Base-by-base conservation (phyloP, 2,797 vertebrate species). In the Kryptopterus vitreolus region DNA sequence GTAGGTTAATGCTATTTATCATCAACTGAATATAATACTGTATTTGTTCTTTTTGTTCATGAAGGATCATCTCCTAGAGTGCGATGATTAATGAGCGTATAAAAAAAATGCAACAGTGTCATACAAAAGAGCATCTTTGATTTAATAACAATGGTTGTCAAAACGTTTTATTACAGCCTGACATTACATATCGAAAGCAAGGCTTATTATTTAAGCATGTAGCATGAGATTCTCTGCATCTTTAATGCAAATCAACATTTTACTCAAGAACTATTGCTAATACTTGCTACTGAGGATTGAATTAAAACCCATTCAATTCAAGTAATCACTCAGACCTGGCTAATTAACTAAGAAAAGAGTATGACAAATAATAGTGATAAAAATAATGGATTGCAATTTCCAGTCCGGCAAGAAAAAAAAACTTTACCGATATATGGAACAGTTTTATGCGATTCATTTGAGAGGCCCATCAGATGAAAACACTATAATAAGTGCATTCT, bases 1-100 rank as follows among this genome's bases (percentile, higher is more conserved):
- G 22, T 62, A 43, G 50, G 31, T 31, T 50, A 43, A 57, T 65
- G 53, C 29, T n/a, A 43, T 76, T 76, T 70, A 58, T 76, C 18
- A 62, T 69, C 10, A 48, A 16, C 24, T 43, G 26, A 73, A 43
- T 46, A 53, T 65, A 53, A 80, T 63, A 80, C 48, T 24, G 24
- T 22, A 63, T 62, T 79, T 52, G 43, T 79, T 72, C 66, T 78
- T 35, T 13, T 55, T 35, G 9, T n/a, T 72, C 7, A 52, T 33
- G 3, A 72, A 59, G 22, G 38, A 59, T 78, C 20, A 7, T 57
- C 33, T 70, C 26, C 26, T 31, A 38, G 53, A 46, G 61, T 79
- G 59, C 26, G 8, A 24, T 24, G 57, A 73, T 35, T 35, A 38
- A 73, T 55, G 18, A 31, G 35, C 33, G 31, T 10, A 12, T 11